These are phyloP conservation scores for Mercenaria mercenaria DNA, from an alignment of 1,140 invertebrate species.

Conservation along the genomic window DNA sequence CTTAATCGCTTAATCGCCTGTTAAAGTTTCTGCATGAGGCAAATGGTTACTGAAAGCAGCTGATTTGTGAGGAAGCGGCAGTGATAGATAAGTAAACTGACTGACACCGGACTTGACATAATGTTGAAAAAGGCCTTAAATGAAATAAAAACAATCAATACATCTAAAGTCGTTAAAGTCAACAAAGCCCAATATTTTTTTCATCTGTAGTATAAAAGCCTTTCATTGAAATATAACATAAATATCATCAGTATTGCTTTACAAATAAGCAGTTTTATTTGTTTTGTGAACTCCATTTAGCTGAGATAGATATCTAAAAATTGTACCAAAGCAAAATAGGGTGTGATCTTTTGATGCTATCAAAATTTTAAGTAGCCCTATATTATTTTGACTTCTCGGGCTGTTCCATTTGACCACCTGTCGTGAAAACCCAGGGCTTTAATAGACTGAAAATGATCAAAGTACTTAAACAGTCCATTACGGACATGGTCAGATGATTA, in stretches of 20 bases:
- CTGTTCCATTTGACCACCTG: conserved; percentile 13
- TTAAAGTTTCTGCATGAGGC: too few species aligned
- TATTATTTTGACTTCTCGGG: not conserved
- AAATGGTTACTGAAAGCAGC: too few species aligned
- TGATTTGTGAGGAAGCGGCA: too few species aligned
- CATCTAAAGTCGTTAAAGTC: too few species aligned
- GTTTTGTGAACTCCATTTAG: not conserved
- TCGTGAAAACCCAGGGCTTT: not conserved
- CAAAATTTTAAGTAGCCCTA: conserved; percentile 2
- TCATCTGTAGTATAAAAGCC: not conserved
- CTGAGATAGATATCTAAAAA: not conserved
- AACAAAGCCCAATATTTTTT: not conserved
- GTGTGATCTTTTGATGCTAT: not conserved
- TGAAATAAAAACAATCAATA: too few species aligned
- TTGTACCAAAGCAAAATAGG: not conserved
- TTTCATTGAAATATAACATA: not conserved
- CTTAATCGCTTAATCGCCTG: too few species aligned
- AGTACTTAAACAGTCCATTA: conserved; percentile 41
- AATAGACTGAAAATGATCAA: conserved; percentile 38
- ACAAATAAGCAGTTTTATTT: not conserved
- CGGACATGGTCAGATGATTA: conserved; percentile 21
- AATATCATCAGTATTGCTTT: not conserved
- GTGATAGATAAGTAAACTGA: too few species aligned
- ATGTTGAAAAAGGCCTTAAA: too few species aligned
- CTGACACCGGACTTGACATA: too few species aligned